Evolutionary conservation across 2,797 vertebrate genomes (phyloP), one percentile per base, ranked within the genome.

Genomic region (Enteromius thamalakanensis): DNA sequence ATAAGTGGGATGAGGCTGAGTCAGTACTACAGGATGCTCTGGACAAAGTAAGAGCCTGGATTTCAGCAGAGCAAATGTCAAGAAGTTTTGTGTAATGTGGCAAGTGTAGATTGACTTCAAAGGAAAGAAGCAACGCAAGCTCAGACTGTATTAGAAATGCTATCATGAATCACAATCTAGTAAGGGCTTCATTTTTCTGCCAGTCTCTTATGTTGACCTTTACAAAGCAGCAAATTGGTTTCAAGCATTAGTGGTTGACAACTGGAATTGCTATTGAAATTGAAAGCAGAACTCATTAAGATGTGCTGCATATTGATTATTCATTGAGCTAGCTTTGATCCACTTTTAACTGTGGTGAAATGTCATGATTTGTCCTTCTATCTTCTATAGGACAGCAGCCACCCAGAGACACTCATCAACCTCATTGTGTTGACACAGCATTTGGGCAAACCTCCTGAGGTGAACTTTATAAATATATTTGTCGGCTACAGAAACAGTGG

Each of bases 1-100:
- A 97, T 89, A 97, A 96, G 90, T 99, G 97, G 97, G 97, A 98
- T 0, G 97, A 98, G 0, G 97, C 97, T 0, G 98, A 99, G 87
- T 96, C 96, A 0, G 96, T 96, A 10, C 94, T 99, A 0, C 98
- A 98, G 81, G 98, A 99, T 86, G 98, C 97, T 0, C 92, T 99
- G 19, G 98, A 99, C 90, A 99, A 98, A 96, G 97, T 97, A 71
- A 83, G 89, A 65, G 72, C 26, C 12, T 23, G 19, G 6, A 40
- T 37, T 53, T 81, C 9, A 17, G 21, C 10, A 21, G 7, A 37
- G 29, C 32, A 75, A 55, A 34, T 34, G 26, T 5, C 17, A 53
- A 47, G 29, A 51, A 11, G 23, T 70, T 70, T 47, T 2, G 11
- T 70, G 6, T 49, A 53, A 4, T 71, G 19, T 49, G n/a, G 37